These are phyloP conservation scores for Cancer borealis DNA, from an alignment of 2,888 invertebrate genomes.

Conservation along the genomic window DNA sequence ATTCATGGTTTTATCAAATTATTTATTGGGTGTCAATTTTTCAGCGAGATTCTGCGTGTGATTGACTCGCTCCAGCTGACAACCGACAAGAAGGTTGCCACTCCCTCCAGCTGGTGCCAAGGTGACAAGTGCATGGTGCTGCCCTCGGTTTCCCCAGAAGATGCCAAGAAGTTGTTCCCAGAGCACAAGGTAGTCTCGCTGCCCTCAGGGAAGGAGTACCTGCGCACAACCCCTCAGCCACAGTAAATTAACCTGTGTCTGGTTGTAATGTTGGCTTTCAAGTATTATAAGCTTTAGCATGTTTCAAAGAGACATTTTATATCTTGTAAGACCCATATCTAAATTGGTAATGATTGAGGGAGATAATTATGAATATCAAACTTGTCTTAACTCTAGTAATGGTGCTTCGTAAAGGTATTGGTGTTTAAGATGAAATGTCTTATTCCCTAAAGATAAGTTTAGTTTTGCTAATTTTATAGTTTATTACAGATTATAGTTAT, in stretches of 20 bases:
- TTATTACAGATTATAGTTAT: neutral
- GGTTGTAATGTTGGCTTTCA: neutral
- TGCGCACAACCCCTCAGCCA: constrained; percentile 84
- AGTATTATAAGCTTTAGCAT: neutral
- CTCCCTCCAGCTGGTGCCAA: constrained; percentile 93
- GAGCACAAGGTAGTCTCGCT: constrained; percentile 85
- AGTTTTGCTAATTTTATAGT: neutral
- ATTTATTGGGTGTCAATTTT: constrained; percentile 78
- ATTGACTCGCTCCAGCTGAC: constrained; percentile 95
- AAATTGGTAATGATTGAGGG: neutral
- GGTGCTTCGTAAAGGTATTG: neutral
- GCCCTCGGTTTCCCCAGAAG: constrained; percentile 87
- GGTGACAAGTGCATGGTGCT: constrained; percentile 94
- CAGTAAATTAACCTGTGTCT: neutral
- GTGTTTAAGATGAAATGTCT: neutral
- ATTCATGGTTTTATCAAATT: neutral
- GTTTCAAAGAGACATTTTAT: neutral
- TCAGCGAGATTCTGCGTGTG: constrained; percentile 94
- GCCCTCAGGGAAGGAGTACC: constrained; percentile 92
- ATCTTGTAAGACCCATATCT: neutral
- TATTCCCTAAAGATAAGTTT: neutral
- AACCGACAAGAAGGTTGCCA: constrained; percentile 90
- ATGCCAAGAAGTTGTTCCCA: constrained; percentile 87
- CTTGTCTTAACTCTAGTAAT: neutral
- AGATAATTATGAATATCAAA: neutral